Evolutionary conservation across 23 tunicate genomes (phyloP), one percentile per base, ranked within the genome.

Genomic region (Ascidia mentula): DNA sequence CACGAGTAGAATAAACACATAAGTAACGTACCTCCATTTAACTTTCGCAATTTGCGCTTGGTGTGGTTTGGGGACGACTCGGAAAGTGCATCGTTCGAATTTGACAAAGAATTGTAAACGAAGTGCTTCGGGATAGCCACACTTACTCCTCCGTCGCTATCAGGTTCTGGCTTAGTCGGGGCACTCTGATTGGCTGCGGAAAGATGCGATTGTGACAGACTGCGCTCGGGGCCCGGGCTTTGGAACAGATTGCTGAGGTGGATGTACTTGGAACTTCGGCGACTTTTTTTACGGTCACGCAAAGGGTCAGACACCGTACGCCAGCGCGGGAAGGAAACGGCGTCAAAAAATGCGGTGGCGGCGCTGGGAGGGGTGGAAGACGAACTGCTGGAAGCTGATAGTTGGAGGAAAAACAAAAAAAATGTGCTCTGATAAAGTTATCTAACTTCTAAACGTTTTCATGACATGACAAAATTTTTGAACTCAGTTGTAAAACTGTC

Each of bases 281-380:
- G 65, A 53, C 65, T 53, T 53, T 53, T 53, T 28, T 53, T 53
- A 28, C 65, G 65, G 65, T 53, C 65, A 28, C 65, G 65, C 65
- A 53, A 28, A 9, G 65, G 65, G 24, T 53, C 65, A 9, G 65
- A 53, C 22, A 53, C 65, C 12, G 65, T 53, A 20, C 65, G 65
- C 65, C 65, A 53, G 65, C 65, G 65, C 65, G 65, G 65, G 28
- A 53, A 28, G 65, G 65, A 53, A 53, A 53, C 65, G 65, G 65
- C 65, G 13, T 53, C 65, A 28, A 53, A 53, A 53, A 53, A 53
- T 26, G 65, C 65, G 28, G 65, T 28, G 65, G 65, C 65, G 65
- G 65, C 65, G 65, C 24, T 53, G 65, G 65, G 65, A 26, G 65
- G 65, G 24, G 65, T 53, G 28, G 65, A 53, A 20, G 65, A 53